Base-by-base conservation (phyloP, 2,888 invertebrate genomes). In the Stenchaetothrips biformis region DNA sequence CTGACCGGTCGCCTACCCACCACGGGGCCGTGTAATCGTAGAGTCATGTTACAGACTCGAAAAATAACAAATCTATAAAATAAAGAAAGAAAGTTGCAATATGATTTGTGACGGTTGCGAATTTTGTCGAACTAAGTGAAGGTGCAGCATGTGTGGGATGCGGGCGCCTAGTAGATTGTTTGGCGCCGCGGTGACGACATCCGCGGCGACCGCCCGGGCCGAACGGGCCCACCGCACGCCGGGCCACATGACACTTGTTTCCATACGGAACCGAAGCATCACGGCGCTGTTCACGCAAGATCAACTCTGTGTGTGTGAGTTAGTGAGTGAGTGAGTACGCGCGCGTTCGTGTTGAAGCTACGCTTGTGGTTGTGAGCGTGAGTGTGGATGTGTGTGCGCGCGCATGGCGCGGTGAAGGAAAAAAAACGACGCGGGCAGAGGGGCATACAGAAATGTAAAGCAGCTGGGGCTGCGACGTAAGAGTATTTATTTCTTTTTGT, bases 401-500 rank as follows among this genome's bases (percentile, higher is more conserved):
- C 53, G 53, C 53, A 53, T 13, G 16, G 53, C 53, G 18, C 18
- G 53, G 53, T 53, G 53, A 53, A 18, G 67, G 21, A 7, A 74
- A 21, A 67, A 74, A 74, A 74, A 67, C 67, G 25, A 25, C 25
- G 67, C n/a, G n/a, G n/a, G n/a, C n/a, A n/a, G 11, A 25, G 67
- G 11, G 25, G 67, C 67, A 25, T 25, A 74, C 67, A 74, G 67
- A 74, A 74, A 74, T 74, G 67, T 74, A 74, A 74, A 74, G 67
- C 67, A 74, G 67, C 67, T 74, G 67, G 67, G 21, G 67, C 67
- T 9, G 67, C 67, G 67, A 16, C 59, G 59, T 59, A 21, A 25
- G 67, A 74, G 67, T 74, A 74, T 21, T 74, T 74, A 74, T 74
- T 37, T 74, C 67, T 74, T 74, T 74, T 74, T 74, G 67, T 74